phyloP scores from a whole-genome alignment of 2,113 vertebrate species.

The Oceanodroma tethys region DNA sequence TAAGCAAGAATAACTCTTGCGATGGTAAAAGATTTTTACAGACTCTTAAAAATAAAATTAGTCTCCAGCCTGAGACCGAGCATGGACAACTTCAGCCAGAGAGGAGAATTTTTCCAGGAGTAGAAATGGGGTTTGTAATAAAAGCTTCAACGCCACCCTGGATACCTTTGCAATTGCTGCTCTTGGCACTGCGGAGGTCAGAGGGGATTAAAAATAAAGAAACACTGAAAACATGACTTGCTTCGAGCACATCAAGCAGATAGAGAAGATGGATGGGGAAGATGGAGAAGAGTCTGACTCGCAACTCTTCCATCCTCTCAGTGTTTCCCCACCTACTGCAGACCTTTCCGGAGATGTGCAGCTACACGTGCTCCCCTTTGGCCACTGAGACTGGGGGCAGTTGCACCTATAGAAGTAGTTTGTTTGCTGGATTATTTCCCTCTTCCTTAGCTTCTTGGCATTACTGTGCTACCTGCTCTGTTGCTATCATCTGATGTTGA shows the following conservation, averaged over 20 bases:
- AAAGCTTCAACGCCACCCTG: neutral
- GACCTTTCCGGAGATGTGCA: neutral
- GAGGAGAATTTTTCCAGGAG: neutral
- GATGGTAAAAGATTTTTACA: neutral
- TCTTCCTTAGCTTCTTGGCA: neutral
- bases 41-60: neutral
- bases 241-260: neutral
- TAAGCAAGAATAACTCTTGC: neutral
- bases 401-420: neutral
- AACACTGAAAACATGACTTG: neutral
- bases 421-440: neutral
- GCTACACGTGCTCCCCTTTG: accelerated
- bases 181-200: neutral
- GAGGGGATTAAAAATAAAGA: neutral
- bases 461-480: neutral
- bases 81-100: neutral
- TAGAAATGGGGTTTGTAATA: neutral
- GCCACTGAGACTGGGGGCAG: neutral
- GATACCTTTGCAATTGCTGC: neutral
- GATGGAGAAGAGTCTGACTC: neutral
- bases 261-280: neutral
- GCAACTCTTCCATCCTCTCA: neutral
- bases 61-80: neutral
- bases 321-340: neutral
- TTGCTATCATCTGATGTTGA: neutral